phyloP scores from a whole-genome alignment of 1,140 invertebrate genomes.

The Ruditapes philippinarum region DNA sequence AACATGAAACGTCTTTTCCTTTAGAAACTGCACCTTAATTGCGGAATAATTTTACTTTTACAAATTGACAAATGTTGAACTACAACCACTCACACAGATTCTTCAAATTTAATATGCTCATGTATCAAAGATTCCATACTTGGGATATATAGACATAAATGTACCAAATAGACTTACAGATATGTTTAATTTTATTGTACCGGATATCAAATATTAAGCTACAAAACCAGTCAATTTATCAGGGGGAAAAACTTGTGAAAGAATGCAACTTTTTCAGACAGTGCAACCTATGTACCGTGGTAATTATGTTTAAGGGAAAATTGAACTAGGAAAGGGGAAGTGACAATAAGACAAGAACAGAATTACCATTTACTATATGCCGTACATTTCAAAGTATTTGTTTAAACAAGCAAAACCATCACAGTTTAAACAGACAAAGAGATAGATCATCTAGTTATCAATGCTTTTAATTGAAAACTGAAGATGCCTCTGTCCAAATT shows the following conservation, averaged over 20 bases:
- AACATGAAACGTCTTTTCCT: not conserved
- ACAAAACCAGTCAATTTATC: not conserved
- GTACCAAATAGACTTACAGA: not conserved
- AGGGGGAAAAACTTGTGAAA: too few relatives aligned
- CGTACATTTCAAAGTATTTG: not conserved
- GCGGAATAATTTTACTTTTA: not conserved
- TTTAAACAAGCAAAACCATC: not conserved
- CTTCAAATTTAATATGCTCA: not conserved
- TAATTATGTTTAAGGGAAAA: too few relatives aligned
- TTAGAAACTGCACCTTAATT: not conserved
- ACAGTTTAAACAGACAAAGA: too few relatives aligned
- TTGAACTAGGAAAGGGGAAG: not conserved
- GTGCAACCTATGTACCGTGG: not conserved
- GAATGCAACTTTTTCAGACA: not conserved
- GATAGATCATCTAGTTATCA: not conserved
- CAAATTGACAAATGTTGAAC: too few relatives aligned
- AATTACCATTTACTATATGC: not conserved
- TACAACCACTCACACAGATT: not conserved
- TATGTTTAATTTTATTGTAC: not conserved
- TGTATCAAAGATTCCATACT: too few relatives aligned
- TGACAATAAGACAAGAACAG: not conserved
- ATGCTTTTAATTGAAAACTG: not conserved
- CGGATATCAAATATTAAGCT: not conserved
- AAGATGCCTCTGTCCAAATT: conserved; percentile 19
- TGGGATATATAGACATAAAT: not conserved